Percentiles rank a stretch among this genome's conserved stretches.
Evolutionary conservation across 2,113 vertebrate genomes (phyloP).

Genomic region (Myiopsitta monachus): DNA sequence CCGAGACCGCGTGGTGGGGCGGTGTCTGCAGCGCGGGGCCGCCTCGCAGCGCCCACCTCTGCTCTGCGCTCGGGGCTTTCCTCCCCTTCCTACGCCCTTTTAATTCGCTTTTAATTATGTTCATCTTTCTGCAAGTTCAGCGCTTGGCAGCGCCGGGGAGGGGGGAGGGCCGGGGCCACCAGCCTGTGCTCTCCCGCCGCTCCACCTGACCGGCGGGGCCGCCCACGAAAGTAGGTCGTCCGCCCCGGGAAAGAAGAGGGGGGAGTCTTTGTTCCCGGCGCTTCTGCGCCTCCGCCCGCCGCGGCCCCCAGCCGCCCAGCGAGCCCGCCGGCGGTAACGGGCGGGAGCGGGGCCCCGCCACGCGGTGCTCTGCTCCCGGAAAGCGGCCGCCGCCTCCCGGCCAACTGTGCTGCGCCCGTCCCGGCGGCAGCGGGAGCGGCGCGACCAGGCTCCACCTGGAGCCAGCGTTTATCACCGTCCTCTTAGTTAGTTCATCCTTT

Average conservation of each 20-base stretch:
- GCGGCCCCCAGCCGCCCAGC: not conserved
- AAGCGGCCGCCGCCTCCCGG: not conserved
- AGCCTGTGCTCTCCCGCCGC: not conserved
- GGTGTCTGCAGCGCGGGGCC: not conserved
- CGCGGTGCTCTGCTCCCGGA: not conserved
- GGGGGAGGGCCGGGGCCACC: not conserved
- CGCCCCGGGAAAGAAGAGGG: not conserved
- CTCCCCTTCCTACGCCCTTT: not conserved
- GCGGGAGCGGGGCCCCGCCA: not conserved
- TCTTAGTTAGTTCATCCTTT: not conserved
- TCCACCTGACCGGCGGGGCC: conserved; percentile 1
- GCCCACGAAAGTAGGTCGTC: conserved; percentile 45
- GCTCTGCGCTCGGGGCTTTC: not conserved
- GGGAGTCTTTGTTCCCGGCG: conserved; percentile 44
- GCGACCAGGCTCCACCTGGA: not conserved
- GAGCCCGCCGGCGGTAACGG: not conserved
- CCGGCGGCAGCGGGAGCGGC: not conserved
- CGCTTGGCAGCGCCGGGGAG: not conserved
- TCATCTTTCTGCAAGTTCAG: not conserved
- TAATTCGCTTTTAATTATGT: not conserved
- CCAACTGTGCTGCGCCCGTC: not conserved
- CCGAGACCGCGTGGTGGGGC: conserved; percentile 30
- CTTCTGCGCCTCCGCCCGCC: not conserved
- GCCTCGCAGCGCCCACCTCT: not conserved
- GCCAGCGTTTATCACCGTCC: not conserved